Percentiles rank a stretch among this genome's conserved stretches.
Evolutionary conservation across 2,888 invertebrate genomes (phyloP).

Genomic region (Tenodera sinensis): DNA sequence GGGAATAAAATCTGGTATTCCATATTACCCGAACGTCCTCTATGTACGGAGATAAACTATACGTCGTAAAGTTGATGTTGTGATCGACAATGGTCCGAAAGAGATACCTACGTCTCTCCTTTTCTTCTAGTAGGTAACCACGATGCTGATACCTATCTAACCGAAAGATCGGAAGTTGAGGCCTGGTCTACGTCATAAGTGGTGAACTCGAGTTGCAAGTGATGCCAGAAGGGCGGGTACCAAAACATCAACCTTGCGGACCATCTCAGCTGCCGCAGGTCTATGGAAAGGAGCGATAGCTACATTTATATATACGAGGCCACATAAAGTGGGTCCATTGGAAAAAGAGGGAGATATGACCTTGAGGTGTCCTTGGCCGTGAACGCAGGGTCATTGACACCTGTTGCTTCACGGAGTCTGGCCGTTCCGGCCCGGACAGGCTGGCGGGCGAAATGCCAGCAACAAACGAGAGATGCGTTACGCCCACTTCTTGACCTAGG

Average conservation of each 20-base stretch:
- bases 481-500: conserved; percentile 1
- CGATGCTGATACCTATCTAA: too few species aligned
- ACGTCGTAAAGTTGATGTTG: too few species aligned
- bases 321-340: neutral
- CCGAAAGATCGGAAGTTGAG: neutral
- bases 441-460: neutral
- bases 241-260: neutral
- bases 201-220: neutral
- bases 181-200: neutral
- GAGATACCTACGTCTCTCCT: too few species aligned
- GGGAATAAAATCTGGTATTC: too few species aligned
- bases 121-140: too few species aligned
- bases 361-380: neutral
- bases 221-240: neutral
- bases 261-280: neutral
- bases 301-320: neutral
- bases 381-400: neutral
- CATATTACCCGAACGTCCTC: too few species aligned
- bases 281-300: neutral
- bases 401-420: neutral
- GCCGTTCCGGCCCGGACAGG: neutral
- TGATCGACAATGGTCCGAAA: too few species aligned
- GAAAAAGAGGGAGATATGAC: neutral
- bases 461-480: neutral
- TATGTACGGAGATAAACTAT: too few species aligned